Percentiles rank a stretch among this genome's conserved stretches.
Evolutionary conservation across 2,797 vertebrate species (phyloP).

Genomic region (Octomys mimax): DNA sequence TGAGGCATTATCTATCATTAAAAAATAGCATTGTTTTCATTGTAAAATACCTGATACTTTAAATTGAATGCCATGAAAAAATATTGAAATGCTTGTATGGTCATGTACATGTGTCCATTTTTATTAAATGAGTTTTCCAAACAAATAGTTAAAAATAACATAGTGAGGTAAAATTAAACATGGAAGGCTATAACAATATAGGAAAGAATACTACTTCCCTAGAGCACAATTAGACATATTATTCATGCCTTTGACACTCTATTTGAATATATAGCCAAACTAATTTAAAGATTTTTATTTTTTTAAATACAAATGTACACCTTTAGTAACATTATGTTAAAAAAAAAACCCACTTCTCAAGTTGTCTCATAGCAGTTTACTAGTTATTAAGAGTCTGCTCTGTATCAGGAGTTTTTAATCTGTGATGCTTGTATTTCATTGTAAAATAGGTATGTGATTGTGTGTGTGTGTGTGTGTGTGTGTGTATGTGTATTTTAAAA

Average conservation of each 20-base stretch:
- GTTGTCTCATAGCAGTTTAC: background rate
- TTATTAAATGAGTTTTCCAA: conserved; percentile 29
- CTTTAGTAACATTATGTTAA: background rate
- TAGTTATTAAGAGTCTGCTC: background rate
- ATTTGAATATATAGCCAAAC: background rate
- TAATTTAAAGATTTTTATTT: background rate
- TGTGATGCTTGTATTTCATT: background rate
- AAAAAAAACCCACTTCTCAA: background rate
- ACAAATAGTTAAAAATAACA: background rate
- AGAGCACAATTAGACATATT: background rate
- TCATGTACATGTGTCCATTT: background rate
- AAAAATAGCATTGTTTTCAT: conserved; percentile 58
- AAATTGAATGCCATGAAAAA: background rate
- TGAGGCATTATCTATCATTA: conserved; percentile 45
- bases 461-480: background rate
- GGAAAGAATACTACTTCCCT: background rate
- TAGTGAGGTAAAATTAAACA: conserved; percentile 20
- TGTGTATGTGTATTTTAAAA: background rate
- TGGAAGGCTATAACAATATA: background rate
- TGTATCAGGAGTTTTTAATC: background rate
- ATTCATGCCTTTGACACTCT: background rate
- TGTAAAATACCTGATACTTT: conserved; percentile 54
- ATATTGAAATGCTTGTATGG: background rate
- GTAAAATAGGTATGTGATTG: background rate
- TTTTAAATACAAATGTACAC: conserved; percentile 10